Evolutionary conservation across 2,888 invertebrate genomes (phyloP).

Genomic region (Mesochorus sp.): DNA sequence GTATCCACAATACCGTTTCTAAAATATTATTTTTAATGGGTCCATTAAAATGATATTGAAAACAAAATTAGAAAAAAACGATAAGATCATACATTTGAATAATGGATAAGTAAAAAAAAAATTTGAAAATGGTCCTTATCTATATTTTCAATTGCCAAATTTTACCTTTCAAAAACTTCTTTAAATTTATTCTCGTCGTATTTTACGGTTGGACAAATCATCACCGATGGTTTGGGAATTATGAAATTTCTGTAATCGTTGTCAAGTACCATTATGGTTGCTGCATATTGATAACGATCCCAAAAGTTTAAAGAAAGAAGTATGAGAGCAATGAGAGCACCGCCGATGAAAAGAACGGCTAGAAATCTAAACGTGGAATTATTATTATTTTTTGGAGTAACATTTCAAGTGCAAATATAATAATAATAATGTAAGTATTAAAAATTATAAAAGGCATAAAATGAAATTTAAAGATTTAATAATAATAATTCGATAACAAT

Average conservation of each 20-base stretch:
- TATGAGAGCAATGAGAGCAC: constrained; percentile 65
- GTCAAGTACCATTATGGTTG: constrained; percentile 67
- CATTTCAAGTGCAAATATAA: no score
- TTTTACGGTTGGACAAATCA: constrained; percentile 86
- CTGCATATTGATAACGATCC: constrained; percentile 68
- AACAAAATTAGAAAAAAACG: neutral
- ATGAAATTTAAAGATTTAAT: no score
- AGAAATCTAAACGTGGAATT: constrained; percentile 62
- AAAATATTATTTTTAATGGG: neutral
- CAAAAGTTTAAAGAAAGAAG: constrained; percentile 69
- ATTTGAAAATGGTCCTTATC: neutral
- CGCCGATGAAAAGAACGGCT: constrained; percentile 61
- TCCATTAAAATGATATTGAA: no score
- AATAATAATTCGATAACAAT: no score
- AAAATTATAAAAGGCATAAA: no score
- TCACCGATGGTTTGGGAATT: constrained; percentile 87
- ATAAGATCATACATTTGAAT: neutral
- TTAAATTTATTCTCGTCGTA: constrained; percentile 83
- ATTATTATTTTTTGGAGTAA: neutral
- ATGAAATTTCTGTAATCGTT: constrained; percentile 77
- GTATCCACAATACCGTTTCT: constrained; percentile 70
- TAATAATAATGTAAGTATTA: no score
- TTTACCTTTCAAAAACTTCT: constrained; percentile 63
- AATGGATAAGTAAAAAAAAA: neutral
- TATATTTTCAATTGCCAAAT: neutral